Evolutionary conservation across 2,113 vertebrate species (phyloP).

Genomic region (Gymnarchus niloticus): DNA sequence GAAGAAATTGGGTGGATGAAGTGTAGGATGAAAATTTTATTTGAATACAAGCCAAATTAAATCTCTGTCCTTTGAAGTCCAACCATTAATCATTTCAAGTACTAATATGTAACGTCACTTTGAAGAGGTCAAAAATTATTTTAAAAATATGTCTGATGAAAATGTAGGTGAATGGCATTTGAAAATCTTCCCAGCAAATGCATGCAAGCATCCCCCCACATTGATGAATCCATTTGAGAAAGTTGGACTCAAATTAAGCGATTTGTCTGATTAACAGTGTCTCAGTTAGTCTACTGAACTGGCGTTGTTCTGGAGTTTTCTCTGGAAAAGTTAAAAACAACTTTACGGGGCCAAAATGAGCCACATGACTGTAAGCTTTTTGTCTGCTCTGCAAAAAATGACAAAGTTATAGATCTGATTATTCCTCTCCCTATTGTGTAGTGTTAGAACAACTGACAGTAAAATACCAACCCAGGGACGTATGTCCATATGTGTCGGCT

Average conservation of each 20-base stretch:
- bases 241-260: background rate
- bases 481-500: background rate
- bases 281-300: background rate
- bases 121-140: background rate
- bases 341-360: background rate
- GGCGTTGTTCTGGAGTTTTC: background rate
- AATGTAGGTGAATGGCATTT: background rate
- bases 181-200: background rate
- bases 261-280: background rate
- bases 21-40: background rate
- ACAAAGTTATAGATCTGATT: background rate
- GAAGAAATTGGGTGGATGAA: background rate
- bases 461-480: background rate
- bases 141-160: background rate
- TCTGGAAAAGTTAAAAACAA: background rate
- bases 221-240: background rate
- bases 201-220: background rate
- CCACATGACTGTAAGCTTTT: too few species aligned
- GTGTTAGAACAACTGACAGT: background rate
- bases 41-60: background rate
- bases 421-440: background rate
- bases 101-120: background rate
- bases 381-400: background rate
- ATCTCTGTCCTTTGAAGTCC: background rate
- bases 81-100: background rate